These are phyloP conservation scores for Parapristionchus giblindavisi DNA, from an alignment of 2,888 invertebrate genomes.

Conservation along the genomic window DNA sequence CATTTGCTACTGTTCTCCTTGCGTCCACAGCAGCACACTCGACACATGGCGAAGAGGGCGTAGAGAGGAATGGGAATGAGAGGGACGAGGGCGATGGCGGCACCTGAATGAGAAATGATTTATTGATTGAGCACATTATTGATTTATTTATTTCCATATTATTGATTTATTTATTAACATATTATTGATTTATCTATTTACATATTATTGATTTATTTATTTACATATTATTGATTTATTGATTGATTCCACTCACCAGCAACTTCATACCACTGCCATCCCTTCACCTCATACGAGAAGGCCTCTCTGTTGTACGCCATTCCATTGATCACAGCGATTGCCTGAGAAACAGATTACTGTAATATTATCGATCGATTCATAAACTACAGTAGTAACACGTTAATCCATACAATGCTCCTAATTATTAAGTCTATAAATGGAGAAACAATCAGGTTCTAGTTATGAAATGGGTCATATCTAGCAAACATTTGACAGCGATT, in stretches of 20 bases:
- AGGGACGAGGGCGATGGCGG: conserved; percentile 64
- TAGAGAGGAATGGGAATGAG: conserved; percentile 67
- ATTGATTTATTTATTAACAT: not conserved
- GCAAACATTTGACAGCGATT: too few species aligned
- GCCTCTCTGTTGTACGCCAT: conserved; percentile 60
- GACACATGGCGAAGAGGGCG: conserved; percentile 57
- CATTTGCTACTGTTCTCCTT: conserved; percentile 15
- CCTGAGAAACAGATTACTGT: conserved; percentile 47
- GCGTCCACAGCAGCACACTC: conserved; percentile 55
- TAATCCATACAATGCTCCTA: too few species aligned
- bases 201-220: not conserved
- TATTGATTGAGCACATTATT: not conserved
- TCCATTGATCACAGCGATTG: conserved; percentile 61
- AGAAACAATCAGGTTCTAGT: not conserved
- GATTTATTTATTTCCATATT: not conserved
- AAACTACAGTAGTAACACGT: too few species aligned
- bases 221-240: not conserved
- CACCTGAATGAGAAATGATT: conserved; percentile 42
- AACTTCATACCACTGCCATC: conserved; percentile 64
- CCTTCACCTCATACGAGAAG: conserved; percentile 60
- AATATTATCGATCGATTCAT: not conserved
- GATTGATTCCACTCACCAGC: conserved; percentile 39
- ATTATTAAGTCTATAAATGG: not conserved
- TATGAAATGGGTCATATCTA: too few species aligned
- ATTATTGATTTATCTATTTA: not conserved